phyloP scores from a whole-genome alignment of 1,140 invertebrate species.

The Melipona quadrifasciata region DNA sequence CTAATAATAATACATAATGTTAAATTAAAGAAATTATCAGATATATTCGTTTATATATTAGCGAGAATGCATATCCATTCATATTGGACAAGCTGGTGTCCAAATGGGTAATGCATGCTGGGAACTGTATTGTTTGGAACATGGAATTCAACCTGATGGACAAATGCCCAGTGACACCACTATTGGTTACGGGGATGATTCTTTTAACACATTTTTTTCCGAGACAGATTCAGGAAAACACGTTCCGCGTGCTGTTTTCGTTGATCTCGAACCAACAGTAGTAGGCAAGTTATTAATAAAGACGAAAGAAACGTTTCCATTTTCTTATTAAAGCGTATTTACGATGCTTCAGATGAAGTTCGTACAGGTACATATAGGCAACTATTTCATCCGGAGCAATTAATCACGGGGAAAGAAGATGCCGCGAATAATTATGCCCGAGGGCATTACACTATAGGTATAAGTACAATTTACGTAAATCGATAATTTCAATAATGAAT shows the following conservation, averaged over 20 bases:
- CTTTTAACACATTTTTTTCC: slow-evolving; percentile 86
- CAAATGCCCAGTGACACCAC: slow-evolving; percentile 77
- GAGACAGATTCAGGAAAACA: slow-evolving; percentile 84
- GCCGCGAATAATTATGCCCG: slow-evolving; percentile 79
- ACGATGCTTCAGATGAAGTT: slow-evolving; percentile 82
- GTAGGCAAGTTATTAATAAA: slow-evolving; percentile 72
- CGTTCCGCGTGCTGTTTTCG: slow-evolving; percentile 85
- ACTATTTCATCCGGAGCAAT: slow-evolving; percentile 86
- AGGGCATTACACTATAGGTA: slow-evolving; percentile 85
- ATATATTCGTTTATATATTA: slow-evolving; percentile 59
- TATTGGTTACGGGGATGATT: slow-evolving; percentile 82
- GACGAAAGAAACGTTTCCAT: not conserved
- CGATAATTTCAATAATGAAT: not conserved
- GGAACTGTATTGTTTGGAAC: slow-evolving; percentile 88
- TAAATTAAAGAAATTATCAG: not conserved
- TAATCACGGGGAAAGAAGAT: slow-evolving; percentile 87
- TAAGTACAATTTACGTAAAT: not conserved
- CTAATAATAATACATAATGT: not conserved
- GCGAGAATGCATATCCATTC: slow-evolving; percentile 85
- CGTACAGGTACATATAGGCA: slow-evolving; percentile 85
- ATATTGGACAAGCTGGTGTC: slow-evolving; percentile 88
- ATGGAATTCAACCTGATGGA: slow-evolving; percentile 86
- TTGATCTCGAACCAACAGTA: slow-evolving; percentile 86
- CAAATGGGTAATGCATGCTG: slow-evolving; percentile 87
- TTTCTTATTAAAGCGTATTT: not conserved